Base-by-base conservation (phyloP, 2,888 invertebrate genomes). In the Pollenia griseotomentosa region DNA sequence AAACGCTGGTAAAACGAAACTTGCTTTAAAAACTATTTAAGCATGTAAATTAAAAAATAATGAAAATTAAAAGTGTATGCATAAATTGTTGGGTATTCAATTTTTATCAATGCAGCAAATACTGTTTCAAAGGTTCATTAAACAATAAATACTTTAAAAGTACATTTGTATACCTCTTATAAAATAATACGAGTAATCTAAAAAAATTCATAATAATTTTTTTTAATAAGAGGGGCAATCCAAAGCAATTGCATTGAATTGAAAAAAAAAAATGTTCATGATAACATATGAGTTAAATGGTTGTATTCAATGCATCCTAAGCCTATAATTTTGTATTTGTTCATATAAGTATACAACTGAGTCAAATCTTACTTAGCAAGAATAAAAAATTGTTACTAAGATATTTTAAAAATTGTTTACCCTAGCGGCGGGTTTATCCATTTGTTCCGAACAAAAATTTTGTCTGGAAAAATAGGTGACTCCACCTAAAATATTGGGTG, bases 151-250 rank as follows among this genome's bases (percentile, higher is more conserved):
- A 48, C n/a, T 19, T 11, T 33, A 33, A 42, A 23, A 74, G 11
- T 19, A 46, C 12, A 78, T 33, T 4, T 6, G 4, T 33, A 33
- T 33, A 33, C 33, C 33, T 33, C 6, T 33, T 33, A 33, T 66
- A 66, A 70, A n/a, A 14, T 40, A 40, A 48, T 46, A 16, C 51
- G 23, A 61, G 23, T 59, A 16, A 33, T n/a, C 40, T 33, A 40
- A 9, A 40, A 9, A 51, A 63, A 48, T 42, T n/a, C 33, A 14
- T 40, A 40, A 19, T 70, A 55, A 59, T 70, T 70, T 70, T 70
- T 70, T 33, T 79, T 70, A 23, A 79, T 23, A n/a, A 9, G n/a
- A 33, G 61, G 44, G 71, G 80, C 61, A 44, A 7, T 33, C 14
- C 16, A 23, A 55, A 66, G 11, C 0, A 66, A 16, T 77, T 65